Percentiles rank a stretch among this genome's conserved stretches.
These are phyloP conservation scores for Cosmorhoe ocellata DNA, from an alignment of 2,888 invertebrate species.

Conservation along the genomic window DNA sequence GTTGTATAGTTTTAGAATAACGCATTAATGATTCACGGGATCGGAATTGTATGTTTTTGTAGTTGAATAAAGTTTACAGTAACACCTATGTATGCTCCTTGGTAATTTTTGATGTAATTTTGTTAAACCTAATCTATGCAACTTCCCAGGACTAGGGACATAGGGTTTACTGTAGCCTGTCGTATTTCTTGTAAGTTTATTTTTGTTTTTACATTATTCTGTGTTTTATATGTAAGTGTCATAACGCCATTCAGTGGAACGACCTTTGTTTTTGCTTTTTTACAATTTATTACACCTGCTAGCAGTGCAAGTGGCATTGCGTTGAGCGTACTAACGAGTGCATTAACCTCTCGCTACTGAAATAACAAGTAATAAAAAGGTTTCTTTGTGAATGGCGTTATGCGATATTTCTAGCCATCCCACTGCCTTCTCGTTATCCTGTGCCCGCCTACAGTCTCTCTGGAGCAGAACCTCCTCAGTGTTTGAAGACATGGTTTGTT, in stretches of 20 bases:
- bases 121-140: no score
- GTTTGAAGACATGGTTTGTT: constrained; percentile 69
- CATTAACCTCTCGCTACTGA: constrained; percentile 40
- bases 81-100: constrained; percentile 29
- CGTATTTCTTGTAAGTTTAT: constrained; percentile 24
- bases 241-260: constrained; percentile 49
- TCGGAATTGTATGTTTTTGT: constrained; percentile 40
- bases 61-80: constrained; percentile 29
- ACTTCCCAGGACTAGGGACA: not conserved
- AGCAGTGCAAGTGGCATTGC: constrained; percentile 44
- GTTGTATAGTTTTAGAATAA: constrained; percentile 19
- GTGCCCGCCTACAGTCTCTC: constrained; percentile 60
- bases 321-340: constrained; percentile 40
- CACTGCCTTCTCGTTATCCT: constrained; percentile 46
- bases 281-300: constrained; percentile 32
- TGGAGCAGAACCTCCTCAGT: constrained; percentile 69
- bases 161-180: constrained; percentile 26
- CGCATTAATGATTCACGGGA: constrained; percentile 50
- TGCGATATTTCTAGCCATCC: constrained; percentile 47
- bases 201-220: constrained; percentile 27
- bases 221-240: constrained; percentile 41
- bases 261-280: constrained; percentile 41
- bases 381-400: constrained; percentile 50
- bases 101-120: no score
- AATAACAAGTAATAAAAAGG: constrained; percentile 28